Evolutionary conservation across 2,797 vertebrate genomes (phyloP).

Genomic region (Schizopygopsis malacanthus): DNA sequence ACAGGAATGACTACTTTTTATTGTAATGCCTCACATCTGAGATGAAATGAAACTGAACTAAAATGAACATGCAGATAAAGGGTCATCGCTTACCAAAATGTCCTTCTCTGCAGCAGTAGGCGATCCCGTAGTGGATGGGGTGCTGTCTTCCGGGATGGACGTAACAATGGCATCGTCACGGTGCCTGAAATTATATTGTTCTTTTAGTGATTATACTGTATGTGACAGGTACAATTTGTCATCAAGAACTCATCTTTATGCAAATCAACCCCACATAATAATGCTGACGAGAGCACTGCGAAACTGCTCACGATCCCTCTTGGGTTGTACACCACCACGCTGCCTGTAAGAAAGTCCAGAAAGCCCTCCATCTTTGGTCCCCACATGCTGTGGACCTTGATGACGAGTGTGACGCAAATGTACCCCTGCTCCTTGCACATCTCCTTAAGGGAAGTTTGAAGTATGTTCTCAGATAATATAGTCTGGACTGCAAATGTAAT

Average conservation of each 20-base stretch:
- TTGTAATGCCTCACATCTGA: not conserved
- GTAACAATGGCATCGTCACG: constrained; percentile 65
- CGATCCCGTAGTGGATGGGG: constrained; percentile 51
- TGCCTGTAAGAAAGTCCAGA: constrained; percentile 58
- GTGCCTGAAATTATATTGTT: constrained; percentile 68
- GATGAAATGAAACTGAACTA: not conserved
- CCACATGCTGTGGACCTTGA: constrained; percentile 4
- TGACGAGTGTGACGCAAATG: constrained; percentile 60
- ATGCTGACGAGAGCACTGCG: constrained; percentile 80
- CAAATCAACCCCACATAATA: constrained; percentile 74
- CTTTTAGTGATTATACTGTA: constrained; percentile 6
- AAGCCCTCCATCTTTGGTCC: constrained; percentile 46
- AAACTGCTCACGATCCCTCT: constrained; percentile 73
- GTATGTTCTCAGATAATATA: not conserved
- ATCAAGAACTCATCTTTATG: not conserved
- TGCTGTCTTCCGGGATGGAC: constrained; percentile 58
- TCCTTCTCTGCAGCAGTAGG: constrained; percentile 69
- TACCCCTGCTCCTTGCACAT: constrained; percentile 14
- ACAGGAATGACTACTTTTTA: not conserved
- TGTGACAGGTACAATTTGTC: not conserved
- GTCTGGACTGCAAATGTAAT: not conserved
- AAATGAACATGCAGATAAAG: not conserved
- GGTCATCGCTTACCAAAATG: constrained; percentile 75
- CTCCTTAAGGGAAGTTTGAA: constrained; percentile 34
- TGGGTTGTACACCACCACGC: constrained; percentile 58